These are phyloP conservation scores for Tipula helvola DNA, from an alignment of 2,888 invertebrate species.

Conservation along the genomic window DNA sequence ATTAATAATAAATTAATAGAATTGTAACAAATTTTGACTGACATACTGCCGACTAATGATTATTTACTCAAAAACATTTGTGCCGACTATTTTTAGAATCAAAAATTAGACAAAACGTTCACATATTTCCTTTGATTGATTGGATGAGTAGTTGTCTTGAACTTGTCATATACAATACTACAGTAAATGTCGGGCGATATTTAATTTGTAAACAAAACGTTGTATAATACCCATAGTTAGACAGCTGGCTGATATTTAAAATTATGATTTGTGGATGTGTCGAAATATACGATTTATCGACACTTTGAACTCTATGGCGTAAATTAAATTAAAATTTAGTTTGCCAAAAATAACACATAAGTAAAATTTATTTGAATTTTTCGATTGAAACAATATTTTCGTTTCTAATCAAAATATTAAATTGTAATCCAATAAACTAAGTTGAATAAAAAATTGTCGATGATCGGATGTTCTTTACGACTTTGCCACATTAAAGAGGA, in stretches of 20 bases:
- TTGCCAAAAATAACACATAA: background rate
- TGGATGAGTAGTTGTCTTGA: background rate
- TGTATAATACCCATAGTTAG: background rate
- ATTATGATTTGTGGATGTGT: background rate
- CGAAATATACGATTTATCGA: background rate
- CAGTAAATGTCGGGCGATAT: background rate
- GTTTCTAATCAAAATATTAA: background rate
- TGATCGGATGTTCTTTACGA: too few relatives aligned
- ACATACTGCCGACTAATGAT: background rate
- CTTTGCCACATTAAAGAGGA: too few relatives aligned
- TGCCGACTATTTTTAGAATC: background rate
- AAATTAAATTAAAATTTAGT: background rate
- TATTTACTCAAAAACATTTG: background rate
- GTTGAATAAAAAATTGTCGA: background rate
- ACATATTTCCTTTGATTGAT: background rate
- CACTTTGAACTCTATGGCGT: background rate
- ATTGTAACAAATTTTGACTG: background rate
- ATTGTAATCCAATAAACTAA: background rate
- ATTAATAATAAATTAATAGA: background rate
- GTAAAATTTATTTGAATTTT: background rate
- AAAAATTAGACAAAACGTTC: background rate
- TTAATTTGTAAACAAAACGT: background rate
- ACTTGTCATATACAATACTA: background rate
- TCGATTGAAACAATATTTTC: background rate
- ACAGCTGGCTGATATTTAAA: background rate